Evolutionary conservation across 2,797 vertebrate genomes (phyloP).

Genomic region (Sarcoramphus papa): DNA sequence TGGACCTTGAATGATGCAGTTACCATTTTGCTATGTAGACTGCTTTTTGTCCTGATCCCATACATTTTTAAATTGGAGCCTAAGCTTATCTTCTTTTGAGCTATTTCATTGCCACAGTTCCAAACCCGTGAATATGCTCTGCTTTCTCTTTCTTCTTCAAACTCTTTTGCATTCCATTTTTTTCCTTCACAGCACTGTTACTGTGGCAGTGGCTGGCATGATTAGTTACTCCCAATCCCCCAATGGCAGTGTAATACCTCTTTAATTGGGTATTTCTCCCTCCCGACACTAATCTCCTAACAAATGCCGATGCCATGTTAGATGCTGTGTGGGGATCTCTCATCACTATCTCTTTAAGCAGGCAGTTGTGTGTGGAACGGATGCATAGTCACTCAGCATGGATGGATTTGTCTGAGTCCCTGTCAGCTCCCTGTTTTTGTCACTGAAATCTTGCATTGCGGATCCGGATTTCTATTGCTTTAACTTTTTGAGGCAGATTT

Average conservation of each 20-base stretch:
- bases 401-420: slow-evolving; percentile 63
- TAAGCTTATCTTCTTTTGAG: slow-evolving; percentile 11
- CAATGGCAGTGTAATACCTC: slow-evolving; percentile 43
- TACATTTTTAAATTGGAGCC: background rate
- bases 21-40: background rate
- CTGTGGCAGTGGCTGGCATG: background rate
- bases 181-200: background rate
- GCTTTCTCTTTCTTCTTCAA: slow-evolving; percentile 29
- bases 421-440: slow-evolving; percentile 54
- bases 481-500: slow-evolving; percentile 55
- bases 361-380: slow-evolving; percentile 40
- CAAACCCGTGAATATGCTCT: background rate
- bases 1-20: background rate
- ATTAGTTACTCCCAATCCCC: slow-evolving; percentile 29
- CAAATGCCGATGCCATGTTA: slow-evolving; percentile 23
- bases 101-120: background rate
- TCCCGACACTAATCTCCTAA: slow-evolving; percentile 62
- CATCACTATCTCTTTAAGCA: slow-evolving; percentile 55
- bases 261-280: slow-evolving; percentile 61
- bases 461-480: slow-evolving; percentile 45
- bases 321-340: slow-evolving; percentile 64
- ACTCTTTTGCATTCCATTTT: slow-evolving; percentile 20
- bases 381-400: slow-evolving; percentile 43
- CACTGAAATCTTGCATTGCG: slow-evolving; percentile 40
- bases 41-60: background rate